Evolutionary conservation across 2,113 vertebrate species (phyloP).

Genomic region (Uria aalge): DNA sequence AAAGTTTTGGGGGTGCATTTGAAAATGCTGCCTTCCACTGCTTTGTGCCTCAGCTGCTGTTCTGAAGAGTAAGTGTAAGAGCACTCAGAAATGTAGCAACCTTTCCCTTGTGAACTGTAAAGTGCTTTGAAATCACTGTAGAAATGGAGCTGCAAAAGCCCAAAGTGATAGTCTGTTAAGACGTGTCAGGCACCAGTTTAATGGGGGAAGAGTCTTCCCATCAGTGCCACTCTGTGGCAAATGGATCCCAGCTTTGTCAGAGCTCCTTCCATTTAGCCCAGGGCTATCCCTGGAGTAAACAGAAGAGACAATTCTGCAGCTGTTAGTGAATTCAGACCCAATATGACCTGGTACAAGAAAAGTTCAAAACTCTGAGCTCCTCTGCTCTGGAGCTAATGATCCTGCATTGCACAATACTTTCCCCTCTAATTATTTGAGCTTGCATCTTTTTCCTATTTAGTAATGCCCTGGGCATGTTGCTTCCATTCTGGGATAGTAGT

Average conservation of each 20-base stretch:
- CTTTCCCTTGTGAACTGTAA: background rate
- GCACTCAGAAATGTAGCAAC: rapidly evolving
- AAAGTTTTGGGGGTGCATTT: rapidly evolving
- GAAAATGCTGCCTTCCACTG: background rate
- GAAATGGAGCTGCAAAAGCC: background rate
- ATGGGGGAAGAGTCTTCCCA: background rate
- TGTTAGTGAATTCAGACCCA: background rate
- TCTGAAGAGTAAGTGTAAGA: background rate
- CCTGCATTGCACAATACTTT: background rate
- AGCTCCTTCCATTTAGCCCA: background rate
- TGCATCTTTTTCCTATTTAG: background rate
- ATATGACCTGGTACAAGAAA: background rate
- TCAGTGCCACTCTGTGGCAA: background rate
- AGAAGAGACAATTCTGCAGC: background rate
- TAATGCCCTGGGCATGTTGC: background rate
- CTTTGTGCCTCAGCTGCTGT: background rate
- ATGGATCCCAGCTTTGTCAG: background rate
- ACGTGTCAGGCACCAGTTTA: no score
- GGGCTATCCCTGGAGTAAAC: background rate
- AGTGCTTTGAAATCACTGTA: background rate
- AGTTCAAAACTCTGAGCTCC: background rate
- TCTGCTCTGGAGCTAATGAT: background rate
- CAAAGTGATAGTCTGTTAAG: background rate
- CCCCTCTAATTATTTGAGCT: background rate
- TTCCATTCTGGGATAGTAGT: background rate